Conservation (phyloP, 2,113 vertebrate species). For the Scortum barcoo region DNA sequence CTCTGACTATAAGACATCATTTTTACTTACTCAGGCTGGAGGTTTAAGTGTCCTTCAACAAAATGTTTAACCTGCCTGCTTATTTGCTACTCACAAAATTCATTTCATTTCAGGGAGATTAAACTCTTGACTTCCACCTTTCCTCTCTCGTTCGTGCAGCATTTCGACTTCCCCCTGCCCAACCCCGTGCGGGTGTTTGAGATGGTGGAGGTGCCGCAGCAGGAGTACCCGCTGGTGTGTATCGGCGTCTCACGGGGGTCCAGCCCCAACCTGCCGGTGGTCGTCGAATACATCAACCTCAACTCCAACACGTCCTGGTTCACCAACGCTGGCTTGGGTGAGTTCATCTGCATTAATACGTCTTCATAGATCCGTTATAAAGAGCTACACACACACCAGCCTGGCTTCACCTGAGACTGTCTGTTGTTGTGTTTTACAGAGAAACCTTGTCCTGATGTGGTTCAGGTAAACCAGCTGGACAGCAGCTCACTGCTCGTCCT, state of each 20-base stretch:
- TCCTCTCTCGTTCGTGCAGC: slow-evolving; percentile 67
- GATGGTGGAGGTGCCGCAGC: slow-evolving; percentile 85
- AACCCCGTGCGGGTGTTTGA: slow-evolving; percentile 88
- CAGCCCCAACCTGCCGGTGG: slow-evolving; percentile 71
- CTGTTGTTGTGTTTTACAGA: slow-evolving; percentile 75
- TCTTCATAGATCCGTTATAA: neutral
- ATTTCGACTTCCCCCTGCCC: slow-evolving; percentile 92
- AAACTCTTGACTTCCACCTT: neutral
- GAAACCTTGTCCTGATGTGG: slow-evolving; percentile 76
- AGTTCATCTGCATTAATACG: neutral
- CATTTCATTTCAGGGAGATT: too few species aligned
- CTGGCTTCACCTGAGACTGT: neutral
- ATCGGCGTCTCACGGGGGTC: slow-evolving; percentile 83
- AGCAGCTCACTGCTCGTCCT: slow-evolving; percentile 87
- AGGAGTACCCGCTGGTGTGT: slow-evolving; percentile 90
- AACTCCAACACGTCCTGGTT: slow-evolving; percentile 94
- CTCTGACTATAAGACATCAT: slow-evolving; percentile 9
- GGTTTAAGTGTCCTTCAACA: neutral
- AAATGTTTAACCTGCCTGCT: slow-evolving; percentile 6
- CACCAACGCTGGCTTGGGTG: slow-evolving; percentile 84
- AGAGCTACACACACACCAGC: neutral
- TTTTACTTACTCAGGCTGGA: too few species aligned
- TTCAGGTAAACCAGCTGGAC: slow-evolving; percentile 89
- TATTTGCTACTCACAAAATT: too few species aligned
- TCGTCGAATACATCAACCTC: slow-evolving; percentile 90